These are phyloP conservation scores for Rutpela maculata DNA, from an alignment of 2,888 invertebrate genomes.

Conservation along the genomic window DNA sequence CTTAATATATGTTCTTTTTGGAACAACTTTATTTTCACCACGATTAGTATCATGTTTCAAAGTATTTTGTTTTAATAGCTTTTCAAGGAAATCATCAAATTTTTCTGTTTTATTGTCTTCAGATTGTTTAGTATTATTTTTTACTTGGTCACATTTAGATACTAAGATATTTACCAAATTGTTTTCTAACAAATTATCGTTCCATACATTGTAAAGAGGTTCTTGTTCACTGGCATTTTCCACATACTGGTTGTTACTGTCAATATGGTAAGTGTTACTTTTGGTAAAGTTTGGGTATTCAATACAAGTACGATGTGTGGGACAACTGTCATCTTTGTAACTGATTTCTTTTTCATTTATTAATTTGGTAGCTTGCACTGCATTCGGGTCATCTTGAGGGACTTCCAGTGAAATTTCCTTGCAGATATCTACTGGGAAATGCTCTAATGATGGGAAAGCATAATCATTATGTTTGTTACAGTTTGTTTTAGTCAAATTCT, in stretches of 20 bases:
- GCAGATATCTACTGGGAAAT: neutral
- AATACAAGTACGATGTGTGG: neutral
- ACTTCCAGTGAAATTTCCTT: neutral
- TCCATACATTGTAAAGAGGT: neutral
- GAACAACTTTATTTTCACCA: neutral
- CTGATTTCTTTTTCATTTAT: neutral
- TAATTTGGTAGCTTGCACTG: neutral
- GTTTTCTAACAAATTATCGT: neutral
- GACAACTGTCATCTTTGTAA: neutral
- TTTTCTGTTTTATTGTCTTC: neutral
- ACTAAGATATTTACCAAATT: neutral
- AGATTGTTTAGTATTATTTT: neutral
- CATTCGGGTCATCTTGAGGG: neutral
- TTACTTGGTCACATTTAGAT: neutral
- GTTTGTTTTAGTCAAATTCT: neutral
- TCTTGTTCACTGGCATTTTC: neutral
- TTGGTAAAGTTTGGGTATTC: neutral
- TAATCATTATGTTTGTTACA: neutral
- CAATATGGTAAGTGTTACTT: neutral
- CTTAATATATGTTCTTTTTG: conserved; percentile 36
- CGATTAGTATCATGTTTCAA: neutral
- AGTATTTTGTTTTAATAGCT: conserved; percentile 5
- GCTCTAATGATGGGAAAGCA: neutral
- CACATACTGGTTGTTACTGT: neutral
- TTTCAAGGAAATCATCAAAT: neutral